phyloP scores from a whole-genome alignment of 2,113 vertebrate genomes.

The Pimephales promelas region DNA sequence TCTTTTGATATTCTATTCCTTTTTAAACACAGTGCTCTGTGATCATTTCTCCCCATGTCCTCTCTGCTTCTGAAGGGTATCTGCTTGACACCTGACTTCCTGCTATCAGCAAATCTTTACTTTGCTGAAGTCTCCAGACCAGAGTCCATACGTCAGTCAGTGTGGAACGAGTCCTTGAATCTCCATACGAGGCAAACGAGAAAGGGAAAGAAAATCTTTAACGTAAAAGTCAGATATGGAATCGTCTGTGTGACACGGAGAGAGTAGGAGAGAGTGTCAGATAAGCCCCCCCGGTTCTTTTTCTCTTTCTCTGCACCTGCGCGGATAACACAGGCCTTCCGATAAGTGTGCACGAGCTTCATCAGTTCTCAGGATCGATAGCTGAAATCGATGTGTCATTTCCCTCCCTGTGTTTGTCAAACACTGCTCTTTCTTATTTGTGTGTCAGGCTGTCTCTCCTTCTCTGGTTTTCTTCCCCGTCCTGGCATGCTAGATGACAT shows the following conservation, averaged over 20 bases:
- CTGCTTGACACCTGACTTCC: conserved; percentile 37
- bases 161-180: conserved; percentile 20
- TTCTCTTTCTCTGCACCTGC: conserved; percentile 6
- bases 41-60: conserved; percentile 21
- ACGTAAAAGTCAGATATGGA: neutral
- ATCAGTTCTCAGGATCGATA: conserved; percentile 39
- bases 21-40: conserved; percentile 2
- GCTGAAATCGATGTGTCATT: conserved; percentile 44
- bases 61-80: conserved; percentile 26
- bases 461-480: neutral
- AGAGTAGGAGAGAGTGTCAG: conserved; percentile 13
- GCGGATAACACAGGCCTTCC: conserved; percentile 22
- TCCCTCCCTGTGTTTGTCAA: conserved; percentile 43
- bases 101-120: conserved; percentile 46
- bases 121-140: conserved; percentile 19
- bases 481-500: neutral
- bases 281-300: conserved; percentile 3
- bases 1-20: conserved; percentile 37
- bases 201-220: conserved; percentile 14
- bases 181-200: neutral
- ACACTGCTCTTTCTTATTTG: conserved; percentile 45
- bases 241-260: neutral
- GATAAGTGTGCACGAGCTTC: conserved; percentile 39
- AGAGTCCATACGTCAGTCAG: conserved; percentile 22
- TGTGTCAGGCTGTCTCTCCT: conserved; percentile 1